A percentile compares a stretch with the other conserved stretches of the same genome.
These are phyloP conservation scores for Agrenia bidenticulata DNA, from an alignment of 2,888 invertebrate species.

Conservation along the genomic window DNA sequence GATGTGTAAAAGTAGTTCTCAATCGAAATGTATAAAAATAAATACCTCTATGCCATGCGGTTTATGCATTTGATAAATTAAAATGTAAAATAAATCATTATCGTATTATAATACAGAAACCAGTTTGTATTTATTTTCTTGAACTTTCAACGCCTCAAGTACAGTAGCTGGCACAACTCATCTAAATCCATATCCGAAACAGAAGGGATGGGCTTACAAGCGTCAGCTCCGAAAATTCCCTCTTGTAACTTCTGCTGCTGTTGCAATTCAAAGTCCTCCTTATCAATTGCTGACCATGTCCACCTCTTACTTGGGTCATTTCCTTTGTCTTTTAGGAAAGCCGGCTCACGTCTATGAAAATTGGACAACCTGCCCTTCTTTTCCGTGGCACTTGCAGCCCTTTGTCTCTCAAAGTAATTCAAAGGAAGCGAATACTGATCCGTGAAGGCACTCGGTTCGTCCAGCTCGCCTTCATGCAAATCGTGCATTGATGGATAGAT, in stretches of 20 bases:
- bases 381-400: constrained; percentile 12
- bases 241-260: constrained; percentile 23
- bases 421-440: constrained; percentile 39
- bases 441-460: constrained; percentile 38
- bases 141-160: background rate
- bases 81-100: too few relatives aligned
- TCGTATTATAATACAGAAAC: too few relatives aligned
- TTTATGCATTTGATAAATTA: too few relatives aligned
- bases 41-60: too few relatives aligned
- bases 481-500: constrained; percentile 78
- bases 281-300: constrained; percentile 24
- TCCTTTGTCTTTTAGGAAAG: constrained; percentile 21
- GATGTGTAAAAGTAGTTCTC: too few relatives aligned
- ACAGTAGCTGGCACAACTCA: constrained; percentile 63
- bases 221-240: constrained; percentile 15
- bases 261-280: constrained; percentile 20
- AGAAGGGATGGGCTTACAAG: constrained; percentile 57
- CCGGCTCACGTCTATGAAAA: background rate
- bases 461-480: constrained; percentile 53
- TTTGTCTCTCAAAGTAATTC: constrained; percentile 30
- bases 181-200: constrained; percentile 69
- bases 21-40: too few relatives aligned
- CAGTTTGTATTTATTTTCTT: too few relatives aligned
- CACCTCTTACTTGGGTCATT: constrained; percentile 29
- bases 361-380: background rate